A percentile compares a stretch with the other conserved stretches of the same genome.
These are phyloP conservation scores for Drosophila subsilvestris DNA, from an alignment of 2,888 invertebrate species.

Conservation along the genomic window DNA sequence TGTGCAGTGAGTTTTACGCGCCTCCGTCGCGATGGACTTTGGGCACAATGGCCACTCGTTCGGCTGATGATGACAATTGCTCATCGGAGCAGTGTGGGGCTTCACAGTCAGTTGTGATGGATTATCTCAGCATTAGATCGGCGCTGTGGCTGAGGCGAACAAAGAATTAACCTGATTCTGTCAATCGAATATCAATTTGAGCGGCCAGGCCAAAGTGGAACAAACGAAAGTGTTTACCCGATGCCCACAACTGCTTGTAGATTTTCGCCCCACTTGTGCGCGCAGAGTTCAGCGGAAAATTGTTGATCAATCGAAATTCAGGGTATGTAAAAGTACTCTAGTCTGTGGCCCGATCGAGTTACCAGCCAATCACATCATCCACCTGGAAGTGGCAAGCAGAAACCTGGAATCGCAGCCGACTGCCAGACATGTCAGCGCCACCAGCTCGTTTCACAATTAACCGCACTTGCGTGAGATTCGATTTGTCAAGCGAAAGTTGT, in stretches of 20 bases:
- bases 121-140: slow-evolving; percentile 67
- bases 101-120: slow-evolving; percentile 24
- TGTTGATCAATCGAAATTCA: too few relatives aligned
- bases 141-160: slow-evolving; percentile 42
- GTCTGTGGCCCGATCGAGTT: slow-evolving; percentile 11
- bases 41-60: slow-evolving; percentile 10
- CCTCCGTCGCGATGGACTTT: neutral
- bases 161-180: slow-evolving; percentile 72
- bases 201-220: slow-evolving; percentile 31
- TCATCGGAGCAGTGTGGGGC: slow-evolving; percentile 36
- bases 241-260: slow-evolving; percentile 4
- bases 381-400: slow-evolving; percentile 30
- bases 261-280: neutral
- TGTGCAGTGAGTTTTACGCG: neutral
- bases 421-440: slow-evolving; percentile 12
- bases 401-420: slow-evolving; percentile 13
- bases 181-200: slow-evolving; percentile 54
- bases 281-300: slow-evolving; percentile 43
- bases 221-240: slow-evolving; percentile 52
- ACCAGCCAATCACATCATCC: slow-evolving; percentile 14
- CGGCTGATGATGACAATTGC: slow-evolving; percentile 16
- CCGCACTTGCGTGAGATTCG: slow-evolving; percentile 67
- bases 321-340: too few relatives aligned
- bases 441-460: slow-evolving; percentile 63
- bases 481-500: slow-evolving; percentile 51